Conservation (phyloP, 1,140 invertebrate genomes). For the Mercenaria mercenaria region DNA sequence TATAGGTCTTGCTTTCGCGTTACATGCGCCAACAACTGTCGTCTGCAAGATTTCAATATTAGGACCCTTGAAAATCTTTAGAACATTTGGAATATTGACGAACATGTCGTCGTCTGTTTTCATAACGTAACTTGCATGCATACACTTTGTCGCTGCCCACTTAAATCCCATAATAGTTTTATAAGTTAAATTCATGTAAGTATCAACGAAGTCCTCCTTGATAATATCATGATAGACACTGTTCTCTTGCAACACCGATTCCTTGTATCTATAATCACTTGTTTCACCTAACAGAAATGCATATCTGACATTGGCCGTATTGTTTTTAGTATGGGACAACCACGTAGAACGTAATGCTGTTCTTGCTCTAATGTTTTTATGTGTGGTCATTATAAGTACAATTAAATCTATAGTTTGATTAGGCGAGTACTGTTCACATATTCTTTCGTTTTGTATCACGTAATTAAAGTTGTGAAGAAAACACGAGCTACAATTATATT, state of each 20-base stretch:
- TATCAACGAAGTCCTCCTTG: conserved; percentile 92
- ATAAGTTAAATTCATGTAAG: conserved; percentile 94
- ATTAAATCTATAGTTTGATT: conserved; percentile 41
- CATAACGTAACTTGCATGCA: conserved; percentile 86
- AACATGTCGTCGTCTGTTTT: conserved; percentile 88
- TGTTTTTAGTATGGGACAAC: conserved; percentile 66
- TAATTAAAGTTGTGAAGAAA: conserved; percentile 44
- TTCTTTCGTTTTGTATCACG: conserved; percentile 40
- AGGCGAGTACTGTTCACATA: not conserved
- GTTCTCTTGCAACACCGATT: conserved; percentile 87
- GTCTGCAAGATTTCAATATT: not conserved
- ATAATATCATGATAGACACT: conserved; percentile 89
- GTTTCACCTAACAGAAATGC: conserved; percentile 65
- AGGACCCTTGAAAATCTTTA: conserved; percentile 36
- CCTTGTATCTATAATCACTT: not conserved
- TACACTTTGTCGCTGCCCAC: conserved; percentile 90
- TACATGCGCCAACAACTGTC: conserved; percentile 29
- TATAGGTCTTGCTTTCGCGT: not conserved
- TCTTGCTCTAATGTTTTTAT: conserved; percentile 31
- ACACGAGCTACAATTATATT: conserved; percentile 23
- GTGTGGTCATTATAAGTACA: conserved; percentile 52
- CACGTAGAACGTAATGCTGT: conserved; percentile 71
- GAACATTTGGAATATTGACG: conserved; percentile 81
- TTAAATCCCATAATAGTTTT: conserved; percentile 94
- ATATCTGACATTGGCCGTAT: conserved; percentile 68